A percentile compares a stretch with the other conserved stretches of the same genome.
Conservation (phyloP, 2,113 vertebrate species). For the Toxotes jaculatrix region DNA sequence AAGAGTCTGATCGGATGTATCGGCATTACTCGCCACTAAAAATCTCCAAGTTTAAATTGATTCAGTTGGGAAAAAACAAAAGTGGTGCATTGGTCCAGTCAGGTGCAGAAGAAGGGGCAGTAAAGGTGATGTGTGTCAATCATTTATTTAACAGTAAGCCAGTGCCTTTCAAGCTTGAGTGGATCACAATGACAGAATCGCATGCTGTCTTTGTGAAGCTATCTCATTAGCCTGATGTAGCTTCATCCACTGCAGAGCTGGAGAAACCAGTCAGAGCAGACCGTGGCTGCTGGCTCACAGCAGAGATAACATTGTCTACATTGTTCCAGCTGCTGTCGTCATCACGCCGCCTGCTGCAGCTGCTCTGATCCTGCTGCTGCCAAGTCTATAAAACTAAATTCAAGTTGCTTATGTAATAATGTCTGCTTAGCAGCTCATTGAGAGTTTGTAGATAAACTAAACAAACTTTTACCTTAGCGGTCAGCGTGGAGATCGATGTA, state of each 20-base stretch:
- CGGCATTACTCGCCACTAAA: no score
- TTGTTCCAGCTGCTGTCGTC: neutral
- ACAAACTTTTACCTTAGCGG: constrained; percentile 3
- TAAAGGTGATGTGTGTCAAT: neutral
- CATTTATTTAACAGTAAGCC: neutral
- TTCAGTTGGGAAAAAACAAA: no score
- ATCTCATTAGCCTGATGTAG: neutral
- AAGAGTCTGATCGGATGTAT: no score
- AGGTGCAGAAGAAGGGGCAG: neutral
- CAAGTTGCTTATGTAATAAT: neutral
- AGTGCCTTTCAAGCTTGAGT: neutral
- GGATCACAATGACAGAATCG: fast-evolving
- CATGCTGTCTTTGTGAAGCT: neutral
- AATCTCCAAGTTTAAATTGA: no score
- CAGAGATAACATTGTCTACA: neutral
- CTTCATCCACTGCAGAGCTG: neutral
- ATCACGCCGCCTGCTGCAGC: neutral
- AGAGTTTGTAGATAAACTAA: neutral
- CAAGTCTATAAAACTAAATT: neutral
- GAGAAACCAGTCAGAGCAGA: neutral
- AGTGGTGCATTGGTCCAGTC: neutral
- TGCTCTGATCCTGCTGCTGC: neutral
- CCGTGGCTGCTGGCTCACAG: neutral
- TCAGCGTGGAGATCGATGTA: neutral
- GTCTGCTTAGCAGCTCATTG: neutral